Percentiles rank a stretch among this genome's conserved stretches.
Evolutionary conservation across 2,888 invertebrate genomes (phyloP).

Genomic region (Dione vanillae): DNA sequence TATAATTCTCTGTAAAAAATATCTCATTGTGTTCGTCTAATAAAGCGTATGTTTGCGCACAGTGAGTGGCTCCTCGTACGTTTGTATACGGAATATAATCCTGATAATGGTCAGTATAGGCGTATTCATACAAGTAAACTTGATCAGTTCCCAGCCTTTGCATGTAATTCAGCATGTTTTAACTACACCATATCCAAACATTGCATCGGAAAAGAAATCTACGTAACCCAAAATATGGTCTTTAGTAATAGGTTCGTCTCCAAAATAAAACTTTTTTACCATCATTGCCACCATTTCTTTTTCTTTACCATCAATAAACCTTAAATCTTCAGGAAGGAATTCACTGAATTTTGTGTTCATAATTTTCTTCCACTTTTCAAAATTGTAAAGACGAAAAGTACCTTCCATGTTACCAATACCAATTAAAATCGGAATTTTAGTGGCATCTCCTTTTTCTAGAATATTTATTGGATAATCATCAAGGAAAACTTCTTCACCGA

Average conservation of each 20-base stretch:
- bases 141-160: constrained; percentile 57
- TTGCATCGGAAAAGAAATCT: constrained; percentile 66
- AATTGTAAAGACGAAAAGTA: constrained; percentile 46
- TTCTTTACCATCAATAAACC: constrained; percentile 55
- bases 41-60: constrained; percentile 55
- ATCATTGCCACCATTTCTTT: constrained; percentile 53
- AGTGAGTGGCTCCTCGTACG: constrained; percentile 51
- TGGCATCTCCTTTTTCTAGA: constrained; percentile 54
- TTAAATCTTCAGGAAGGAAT: constrained; percentile 60
- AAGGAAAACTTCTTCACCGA: constrained; percentile 55
- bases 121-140: constrained; percentile 62
- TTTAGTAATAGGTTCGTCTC: constrained; percentile 51
- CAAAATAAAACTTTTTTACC: constrained; percentile 57
- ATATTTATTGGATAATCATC: constrained; percentile 57
- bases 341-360: constrained; percentile 64
- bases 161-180: constrained; percentile 53
- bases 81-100: constrained; percentile 52
- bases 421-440: constrained; percentile 58
- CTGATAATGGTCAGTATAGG: constrained; percentile 54
- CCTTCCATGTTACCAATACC: constrained; percentile 61
- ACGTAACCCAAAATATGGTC: constrained; percentile 55
- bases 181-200: constrained; percentile 54
- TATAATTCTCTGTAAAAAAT: constrained; percentile 42
- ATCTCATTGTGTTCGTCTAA: constrained; percentile 49
- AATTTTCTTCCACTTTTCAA: constrained; percentile 53